phyloP scores from a whole-genome alignment of 2,888 invertebrate genomes.

The Argyra leucocephala region DNA sequence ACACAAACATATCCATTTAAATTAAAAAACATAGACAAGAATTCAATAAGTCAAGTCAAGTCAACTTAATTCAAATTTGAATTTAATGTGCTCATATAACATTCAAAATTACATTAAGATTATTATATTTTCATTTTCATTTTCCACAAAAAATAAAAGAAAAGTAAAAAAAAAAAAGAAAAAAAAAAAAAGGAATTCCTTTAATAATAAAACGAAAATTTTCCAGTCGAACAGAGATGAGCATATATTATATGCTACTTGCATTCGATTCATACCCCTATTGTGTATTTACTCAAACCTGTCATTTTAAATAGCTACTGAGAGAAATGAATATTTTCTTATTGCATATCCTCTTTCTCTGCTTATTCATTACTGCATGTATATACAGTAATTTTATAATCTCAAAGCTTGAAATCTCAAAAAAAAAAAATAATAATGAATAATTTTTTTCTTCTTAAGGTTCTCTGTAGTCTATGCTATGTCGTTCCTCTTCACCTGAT shows the following conservation, averaged over 20 bases:
- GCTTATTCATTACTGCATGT: too few relatives aligned
- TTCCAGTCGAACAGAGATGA: not conserved
- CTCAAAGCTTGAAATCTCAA: too few relatives aligned
- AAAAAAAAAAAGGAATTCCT: not conserved
- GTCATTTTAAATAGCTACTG: not conserved
- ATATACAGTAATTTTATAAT: too few relatives aligned
- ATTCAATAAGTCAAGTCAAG: slow-evolving; percentile 6
- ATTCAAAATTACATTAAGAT: slow-evolving; percentile 3
- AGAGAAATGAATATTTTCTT: not conserved
- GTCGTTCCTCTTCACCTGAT: too few relatives aligned
- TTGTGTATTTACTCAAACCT: not conserved
- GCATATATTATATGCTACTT: slow-evolving; percentile 2
- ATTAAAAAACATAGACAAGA: not conserved
- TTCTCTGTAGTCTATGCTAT: too few relatives aligned
- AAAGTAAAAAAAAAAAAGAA: too few relatives aligned
- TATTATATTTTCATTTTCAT: not conserved
- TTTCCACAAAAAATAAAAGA: not conserved
- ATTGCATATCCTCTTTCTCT: too few relatives aligned
- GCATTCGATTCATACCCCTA: not conserved
- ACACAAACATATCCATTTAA: not conserved
- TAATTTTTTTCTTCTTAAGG: too few relatives aligned
- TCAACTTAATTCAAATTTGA: not conserved
- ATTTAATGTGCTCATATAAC: slow-evolving; percentile 6
- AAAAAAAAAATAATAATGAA: too few relatives aligned
- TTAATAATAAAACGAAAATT: not conserved